Evolutionary conservation across 2,113 vertebrate species (phyloP), one percentile per base, ranked within the genome.

Genomic region (Labeo catla): DNA sequence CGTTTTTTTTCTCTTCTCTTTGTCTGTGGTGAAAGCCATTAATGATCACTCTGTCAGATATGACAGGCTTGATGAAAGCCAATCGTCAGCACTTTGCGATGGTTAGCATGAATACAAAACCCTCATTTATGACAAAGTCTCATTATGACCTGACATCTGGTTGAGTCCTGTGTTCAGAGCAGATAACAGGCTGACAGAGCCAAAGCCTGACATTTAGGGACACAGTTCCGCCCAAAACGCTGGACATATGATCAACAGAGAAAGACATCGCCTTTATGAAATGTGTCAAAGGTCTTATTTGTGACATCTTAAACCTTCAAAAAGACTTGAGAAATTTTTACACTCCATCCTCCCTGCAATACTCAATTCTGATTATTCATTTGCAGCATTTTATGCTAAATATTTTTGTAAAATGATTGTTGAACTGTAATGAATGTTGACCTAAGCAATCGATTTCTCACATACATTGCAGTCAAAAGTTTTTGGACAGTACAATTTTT

Each of bases 1-100:
- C 57, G 13, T 68, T 57, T 61, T 28, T 52, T 21, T 36, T 16
- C 23, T 66, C 13, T 19, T 36, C 72, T 57, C 49, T 77, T 76
- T 52, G 74, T 77, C 13, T 84, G 5, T 2, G 13, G 6, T 52
- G 45, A 82, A 52, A 50, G 63, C 63, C 49, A 57, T 73, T 68
- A 70, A 81, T 68, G 39, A 50, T 11, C 52, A 85, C 34, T 77
- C 74, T 76, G 61, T 87, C 83, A 74, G 39, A 70, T 13, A 28
- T 79, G 74, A 86, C 73, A 80, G 52, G 66, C 79, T 76, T 54
- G 13, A 54, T 87, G 65, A 83, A 73, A 81, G 84, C 13, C 21
- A 89, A 83, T 61, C 54, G 45, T 82, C 77, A 81, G 43, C 63
- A 36, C 47, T 82, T 70, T n/a, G 63, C 19, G 63, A 50, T 19